A percentile compares a stretch with the other conserved stretches of the same genome.
Conservation (phyloP, 2,797 vertebrate genomes). For the Peromyscus aztecus region DNA sequence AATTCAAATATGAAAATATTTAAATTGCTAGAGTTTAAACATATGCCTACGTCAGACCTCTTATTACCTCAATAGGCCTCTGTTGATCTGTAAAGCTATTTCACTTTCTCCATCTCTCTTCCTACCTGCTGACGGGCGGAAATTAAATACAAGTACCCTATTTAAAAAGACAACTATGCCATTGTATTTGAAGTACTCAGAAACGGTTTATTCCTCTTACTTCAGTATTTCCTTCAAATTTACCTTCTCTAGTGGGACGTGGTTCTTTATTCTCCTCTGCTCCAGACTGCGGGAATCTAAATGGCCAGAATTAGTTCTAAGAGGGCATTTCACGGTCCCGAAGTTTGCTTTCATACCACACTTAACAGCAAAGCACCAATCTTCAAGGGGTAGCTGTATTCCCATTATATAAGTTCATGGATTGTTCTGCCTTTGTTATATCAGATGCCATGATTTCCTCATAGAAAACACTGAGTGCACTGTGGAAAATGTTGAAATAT, state of each 20-base stretch:
- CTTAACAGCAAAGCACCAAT: constrained; percentile 71
- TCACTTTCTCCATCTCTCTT: constrained; percentile 53
- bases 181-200: constrained; percentile 64
- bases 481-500: constrained; percentile 52
- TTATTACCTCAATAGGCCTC: constrained; percentile 39
- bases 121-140: constrained; percentile 37
- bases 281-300: constrained; percentile 62
- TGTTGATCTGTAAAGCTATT: constrained; percentile 48
- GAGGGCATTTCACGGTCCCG: constrained; percentile 69
- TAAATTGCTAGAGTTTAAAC: constrained; percentile 64
- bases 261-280: constrained; percentile 72
- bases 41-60: background rate
- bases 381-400: constrained; percentile 52
- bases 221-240: constrained; percentile 70
- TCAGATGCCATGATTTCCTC: constrained; percentile 73
- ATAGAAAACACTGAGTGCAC: constrained; percentile 44
- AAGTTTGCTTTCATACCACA: constrained; percentile 74
- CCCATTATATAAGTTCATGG: constrained; percentile 68
- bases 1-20: constrained; percentile 63
- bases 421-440: constrained; percentile 57
- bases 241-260: constrained; percentile 60
- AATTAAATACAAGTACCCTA: constrained; percentile 68
- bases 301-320: constrained; percentile 77
- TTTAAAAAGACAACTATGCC: constrained; percentile 62
- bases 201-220: constrained; percentile 70